A percentile compares a stretch with the other conserved stretches of the same genome.
phyloP scores from a whole-genome alignment of 2,797 vertebrate species.

The Enteromius fasciolatus region DNA sequence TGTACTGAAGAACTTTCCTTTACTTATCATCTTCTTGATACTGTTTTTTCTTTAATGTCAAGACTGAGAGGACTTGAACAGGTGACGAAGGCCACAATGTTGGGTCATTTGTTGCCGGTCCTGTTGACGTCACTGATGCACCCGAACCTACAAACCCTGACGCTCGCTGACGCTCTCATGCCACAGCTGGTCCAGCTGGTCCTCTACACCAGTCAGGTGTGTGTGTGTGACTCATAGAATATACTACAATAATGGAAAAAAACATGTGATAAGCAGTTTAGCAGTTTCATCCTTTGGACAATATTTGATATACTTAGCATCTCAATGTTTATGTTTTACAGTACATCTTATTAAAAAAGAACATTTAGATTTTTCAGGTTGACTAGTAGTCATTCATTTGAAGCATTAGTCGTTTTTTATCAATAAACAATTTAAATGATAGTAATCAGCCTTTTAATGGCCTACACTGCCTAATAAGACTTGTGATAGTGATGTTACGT shows the following conservation, averaged over 20 bases:
- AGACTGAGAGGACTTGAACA: slow-evolving; percentile 97
- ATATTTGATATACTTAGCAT: not conserved
- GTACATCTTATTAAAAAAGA: too few species aligned
- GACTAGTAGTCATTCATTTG: too few species aligned
- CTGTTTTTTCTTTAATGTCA: not conserved
- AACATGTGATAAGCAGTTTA: too few species aligned
- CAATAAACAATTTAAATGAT: too few species aligned
- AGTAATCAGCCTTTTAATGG: too few species aligned
- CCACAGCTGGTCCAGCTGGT: slow-evolving; percentile 97
- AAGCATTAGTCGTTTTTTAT: too few species aligned
- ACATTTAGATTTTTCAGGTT: too few species aligned
- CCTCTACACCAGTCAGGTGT: slow-evolving; percentile 97
- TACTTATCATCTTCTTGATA: not conserved
- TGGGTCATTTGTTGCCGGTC: slow-evolving; percentile 95
- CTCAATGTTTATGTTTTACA: not conserved
- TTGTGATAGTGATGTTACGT: too few species aligned
- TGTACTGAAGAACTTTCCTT: not conserved
- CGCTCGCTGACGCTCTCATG: slow-evolving; percentile 95
- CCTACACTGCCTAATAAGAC: too few species aligned
- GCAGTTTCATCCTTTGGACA: not conserved
- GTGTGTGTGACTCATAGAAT: not conserved
- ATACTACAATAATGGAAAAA: not conserved
- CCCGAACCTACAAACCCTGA: slow-evolving; percentile 94
- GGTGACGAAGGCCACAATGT: slow-evolving; percentile 96
- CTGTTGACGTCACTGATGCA: slow-evolving; percentile 97